Evolutionary conservation across 2,888 invertebrate species (phyloP).

Genomic region (Ptilodon capucinus): DNA sequence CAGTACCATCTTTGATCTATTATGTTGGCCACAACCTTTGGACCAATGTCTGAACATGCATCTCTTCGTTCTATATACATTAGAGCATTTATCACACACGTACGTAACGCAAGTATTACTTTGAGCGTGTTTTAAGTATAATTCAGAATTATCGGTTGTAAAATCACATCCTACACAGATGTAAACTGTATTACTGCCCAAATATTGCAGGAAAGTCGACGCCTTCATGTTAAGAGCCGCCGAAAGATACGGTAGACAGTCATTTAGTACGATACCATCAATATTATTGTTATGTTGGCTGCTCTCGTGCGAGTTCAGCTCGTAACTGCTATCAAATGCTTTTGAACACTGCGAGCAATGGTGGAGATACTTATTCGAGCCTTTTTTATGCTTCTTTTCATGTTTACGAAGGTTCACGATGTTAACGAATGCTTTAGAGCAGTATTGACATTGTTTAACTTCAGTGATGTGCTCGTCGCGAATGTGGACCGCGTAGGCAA

Average conservation of each 20-base stretch:
- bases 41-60: constrained; percentile 35
- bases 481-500: constrained; percentile 53
- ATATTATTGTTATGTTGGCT: constrained; percentile 31
- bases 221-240: constrained; percentile 51
- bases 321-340: constrained; percentile 27
- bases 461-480: constrained; percentile 21
- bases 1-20: not conserved
- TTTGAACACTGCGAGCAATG: constrained; percentile 55
- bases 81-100: constrained; percentile 50
- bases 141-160: constrained; percentile 12
- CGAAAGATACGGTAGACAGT: constrained; percentile 45
- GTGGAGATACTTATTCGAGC: constrained; percentile 13
- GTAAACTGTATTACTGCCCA: constrained; percentile 22
- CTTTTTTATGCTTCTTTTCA: constrained; percentile 43
- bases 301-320: constrained; percentile 41
- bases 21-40: constrained; percentile 15
- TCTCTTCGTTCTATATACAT: constrained; percentile 35
- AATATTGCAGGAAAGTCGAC: constrained; percentile 33
- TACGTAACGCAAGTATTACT: constrained; percentile 30
- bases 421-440: constrained; percentile 48
- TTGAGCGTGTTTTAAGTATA: constrained; percentile 49
- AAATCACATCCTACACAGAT: constrained; percentile 44
- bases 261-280: constrained; percentile 48
- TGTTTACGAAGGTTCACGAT: constrained; percentile 32
- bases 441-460: constrained; percentile 49